Evolutionary conservation across 2,888 invertebrate species (phyloP), one percentile per base, ranked within the genome.

Genomic region (Ceriagrion tenellum): DNA sequence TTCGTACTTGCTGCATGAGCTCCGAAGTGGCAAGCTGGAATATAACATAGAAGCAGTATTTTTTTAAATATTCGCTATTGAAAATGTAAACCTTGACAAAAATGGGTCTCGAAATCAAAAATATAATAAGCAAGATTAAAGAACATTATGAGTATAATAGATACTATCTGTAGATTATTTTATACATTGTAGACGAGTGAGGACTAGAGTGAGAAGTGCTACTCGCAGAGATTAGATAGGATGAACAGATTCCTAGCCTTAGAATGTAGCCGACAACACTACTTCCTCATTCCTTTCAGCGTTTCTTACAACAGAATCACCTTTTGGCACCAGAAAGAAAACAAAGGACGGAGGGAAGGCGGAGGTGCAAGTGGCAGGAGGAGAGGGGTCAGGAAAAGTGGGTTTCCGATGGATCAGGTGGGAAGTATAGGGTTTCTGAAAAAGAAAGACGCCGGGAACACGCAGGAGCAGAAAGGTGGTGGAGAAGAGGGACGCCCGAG

Each of bases 371-470:
- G 30, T 30, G 12, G n/a, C 26, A n/a, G n/a, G 59, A 26, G 69
- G 69, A 69, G 69, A 69, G 26, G 26, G 26, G 26, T 23, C 26
- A 4, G 26, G 18, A 35, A 81, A 81, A 35, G 35, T 16, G 35
- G 81, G 81, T 81, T 69, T 69, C 26, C 26, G 23, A 6, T 2
- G 74, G 69, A 55, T 63, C 63, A 91, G 91, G 91, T 91, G 91
- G 88, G 63, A 63, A 40, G 59, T 40, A 40, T 91, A 35, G 91
- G 91, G 91, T 40, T 69, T 69, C 69, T 69, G 69, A 12, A 69
- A 69, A 69, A 69, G 69, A n/a, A n/a, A 26, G 69, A 69, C 16
- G 59, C 8, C 2, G 47, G 69, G 69, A 47, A 47, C 47, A 47
- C 47, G 26, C n/a, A 10, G 26, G 3, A 69, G 69, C 26, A 69